Evolutionary conservation across 2,888 invertebrate species (phyloP), one percentile per base, ranked within the genome.

Genomic region (Eupithecia centaureata): DNA sequence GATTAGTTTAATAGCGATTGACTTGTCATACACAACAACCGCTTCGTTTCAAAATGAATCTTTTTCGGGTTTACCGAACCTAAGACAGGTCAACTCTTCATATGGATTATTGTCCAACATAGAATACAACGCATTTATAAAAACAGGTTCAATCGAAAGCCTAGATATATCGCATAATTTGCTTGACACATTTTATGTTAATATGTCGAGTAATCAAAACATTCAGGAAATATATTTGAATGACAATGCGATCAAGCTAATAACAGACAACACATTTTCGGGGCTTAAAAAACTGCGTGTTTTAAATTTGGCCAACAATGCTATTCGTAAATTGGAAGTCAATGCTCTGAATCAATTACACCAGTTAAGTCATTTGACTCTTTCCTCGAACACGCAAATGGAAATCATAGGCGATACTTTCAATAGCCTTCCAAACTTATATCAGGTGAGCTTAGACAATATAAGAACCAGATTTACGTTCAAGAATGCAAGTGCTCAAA

Each of bases 161-260:
- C 57, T 78, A 18, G 72, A 68, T 35, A 57, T 76, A 4, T 77
- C 76, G 10, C 60, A 75, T 58, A 78, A 78, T 27, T 65, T 75
- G 32, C 61, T 78, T 28, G 65, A 66, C n/a, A 28, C n/a, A 10
- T 77, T 78, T 65, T 13, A 62, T 27, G 38, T 77, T 13, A 74
- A 77, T 54, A 72, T 68, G 30, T 63, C 74, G n/a, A 72, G 63
- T 52, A 69, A 76, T 59, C 18, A 62, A 1, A 42, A 65, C 58
- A 32, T 76, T 8, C 58, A 74, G 63, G 72, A 74, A 67, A 64
- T 78, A 56, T 60, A 74, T 63, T 62, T 78, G 5, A 69, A 75
- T 58, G 58, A 75, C 33, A 78, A 78, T 52, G 28, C 66, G 28
- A 63, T 78, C 60, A 68, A 22, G 54, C 66, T 70, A 5, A 28